Conservation (phyloP, 2,113 vertebrate species). For the Podarcis muralis region DNA sequence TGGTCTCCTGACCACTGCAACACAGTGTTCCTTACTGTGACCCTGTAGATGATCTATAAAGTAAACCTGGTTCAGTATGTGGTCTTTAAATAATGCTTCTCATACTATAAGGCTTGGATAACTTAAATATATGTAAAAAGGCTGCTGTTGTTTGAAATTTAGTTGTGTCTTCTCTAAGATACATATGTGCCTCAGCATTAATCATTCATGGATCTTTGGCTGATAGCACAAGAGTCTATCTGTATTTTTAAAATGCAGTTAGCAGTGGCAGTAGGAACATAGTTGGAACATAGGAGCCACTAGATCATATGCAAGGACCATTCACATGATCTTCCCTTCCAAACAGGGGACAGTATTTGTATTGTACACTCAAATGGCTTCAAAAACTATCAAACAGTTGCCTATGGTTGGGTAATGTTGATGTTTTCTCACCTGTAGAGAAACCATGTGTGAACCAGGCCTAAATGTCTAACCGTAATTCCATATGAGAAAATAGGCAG, state of each 20-base stretch:
- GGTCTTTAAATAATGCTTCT: neutral
- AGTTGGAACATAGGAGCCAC: neutral
- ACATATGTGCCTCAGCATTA: neutral
- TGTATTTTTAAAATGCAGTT: neutral
- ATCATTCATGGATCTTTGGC: neutral
- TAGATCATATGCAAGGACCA: neutral
- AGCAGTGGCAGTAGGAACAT: neutral
- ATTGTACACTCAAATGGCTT: neutral
- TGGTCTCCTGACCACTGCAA: neutral
- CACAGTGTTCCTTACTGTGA: neutral
- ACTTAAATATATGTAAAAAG: neutral
- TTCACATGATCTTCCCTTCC: neutral
- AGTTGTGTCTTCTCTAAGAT: neutral
- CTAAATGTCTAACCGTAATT: neutral
- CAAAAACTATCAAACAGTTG: neutral
- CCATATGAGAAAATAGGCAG: neutral
- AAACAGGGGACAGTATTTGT: no score
- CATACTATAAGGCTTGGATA: neutral
- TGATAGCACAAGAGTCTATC: neutral
- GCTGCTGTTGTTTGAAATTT: no score
- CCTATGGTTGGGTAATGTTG: neutral
- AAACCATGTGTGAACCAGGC: neutral
- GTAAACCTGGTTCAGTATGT: slow-evolving; percentile 7
- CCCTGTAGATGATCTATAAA: neutral
- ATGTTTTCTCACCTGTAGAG: neutral